Base-by-base conservation (phyloP, 2,113 vertebrate genomes). In the Galemys pyrenaicus region DNA sequence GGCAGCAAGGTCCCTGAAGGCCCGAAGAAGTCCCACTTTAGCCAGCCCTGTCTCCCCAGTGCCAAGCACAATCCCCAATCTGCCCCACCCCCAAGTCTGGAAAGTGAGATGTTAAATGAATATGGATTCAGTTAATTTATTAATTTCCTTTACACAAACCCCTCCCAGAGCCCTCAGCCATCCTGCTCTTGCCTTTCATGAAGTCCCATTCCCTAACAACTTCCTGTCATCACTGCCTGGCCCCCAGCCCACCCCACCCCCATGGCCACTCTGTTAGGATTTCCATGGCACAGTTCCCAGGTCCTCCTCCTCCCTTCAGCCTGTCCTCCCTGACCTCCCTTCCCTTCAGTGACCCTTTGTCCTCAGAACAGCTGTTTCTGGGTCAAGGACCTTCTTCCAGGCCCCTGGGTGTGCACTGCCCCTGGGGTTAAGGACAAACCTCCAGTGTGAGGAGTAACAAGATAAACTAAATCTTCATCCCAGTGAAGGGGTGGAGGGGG, bases 331-430 rank as follows among this genome's bases (percentile, higher is more conserved):
- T 68, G 67, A 87, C 80, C 74, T 89, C 71, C 91, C 81, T 95
- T 77, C 81, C 88, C 46, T 80, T 56, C 39, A 5, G 28, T 79
- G 91, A 96, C 87, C 87, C 62, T 96, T 92, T 95, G 96, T 97
- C 89, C 87, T 93, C 95, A 82, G 28, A 92, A 87, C 84, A 93
- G 87, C 95, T 93, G 67, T 73, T 96, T 95, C 83, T 96, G 90
- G 89, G 94, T 95, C 95, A 74, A 88, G 58, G 65, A 77, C 54
- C 39, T 35, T 80, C 35, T 71, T 89, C 51, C 9, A 62, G 60
- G 67, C 73, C 41, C 32, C 1, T 13, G 60, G 39, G 10, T n/a
- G 51, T 81, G 10, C 41, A 26, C 51, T 28, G 75, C 71, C 56
- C 54, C 20, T 22, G 19, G 20, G 64, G 26, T 37, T 62, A 60